Conservation (phyloP, 1,140 invertebrate species). For the Achatina immaculata region DNA sequence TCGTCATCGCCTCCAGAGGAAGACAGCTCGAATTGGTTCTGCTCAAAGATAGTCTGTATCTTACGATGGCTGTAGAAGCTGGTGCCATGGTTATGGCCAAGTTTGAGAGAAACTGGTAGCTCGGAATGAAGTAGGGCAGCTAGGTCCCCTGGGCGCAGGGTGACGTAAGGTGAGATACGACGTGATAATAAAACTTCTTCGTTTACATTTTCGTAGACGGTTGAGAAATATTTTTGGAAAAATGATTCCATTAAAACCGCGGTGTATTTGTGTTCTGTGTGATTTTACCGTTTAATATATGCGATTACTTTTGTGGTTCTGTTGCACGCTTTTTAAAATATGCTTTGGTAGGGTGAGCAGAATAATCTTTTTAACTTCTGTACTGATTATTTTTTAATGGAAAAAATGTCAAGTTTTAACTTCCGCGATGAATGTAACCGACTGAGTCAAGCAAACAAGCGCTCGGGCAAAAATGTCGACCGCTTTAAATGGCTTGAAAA, state of each 20-base stretch:
- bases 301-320: neutral
- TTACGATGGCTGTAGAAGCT: neutral
- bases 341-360: too few relatives aligned
- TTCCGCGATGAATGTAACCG: too few relatives aligned
- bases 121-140: constrained; percentile 26
- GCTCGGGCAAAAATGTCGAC: too few relatives aligned
- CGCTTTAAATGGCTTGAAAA: too few relatives aligned
- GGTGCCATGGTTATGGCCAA: neutral
- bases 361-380: too few relatives aligned
- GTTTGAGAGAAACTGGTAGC: neutral
- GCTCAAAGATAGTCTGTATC: constrained; percentile 24
- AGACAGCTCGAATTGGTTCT: neutral
- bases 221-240: constrained; percentile 21
- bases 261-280: neutral
- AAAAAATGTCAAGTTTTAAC: too few relatives aligned
- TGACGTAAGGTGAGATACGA: constrained; percentile 44
- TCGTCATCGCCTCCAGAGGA: constrained; percentile 13
- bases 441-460: too few relatives aligned
- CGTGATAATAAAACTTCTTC: constrained; percentile 36
- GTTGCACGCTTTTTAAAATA: neutral
- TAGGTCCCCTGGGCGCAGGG: constrained; percentile 42
- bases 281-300: neutral
- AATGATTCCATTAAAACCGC: constrained; percentile 34
- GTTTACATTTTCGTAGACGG: constrained; percentile 24
- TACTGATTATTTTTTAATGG: too few relatives aligned